Percentiles rank a stretch among this genome's conserved stretches.
phyloP scores from a whole-genome alignment of 2,797 vertebrate species.

The Pagetopsis macropterus region DNA sequence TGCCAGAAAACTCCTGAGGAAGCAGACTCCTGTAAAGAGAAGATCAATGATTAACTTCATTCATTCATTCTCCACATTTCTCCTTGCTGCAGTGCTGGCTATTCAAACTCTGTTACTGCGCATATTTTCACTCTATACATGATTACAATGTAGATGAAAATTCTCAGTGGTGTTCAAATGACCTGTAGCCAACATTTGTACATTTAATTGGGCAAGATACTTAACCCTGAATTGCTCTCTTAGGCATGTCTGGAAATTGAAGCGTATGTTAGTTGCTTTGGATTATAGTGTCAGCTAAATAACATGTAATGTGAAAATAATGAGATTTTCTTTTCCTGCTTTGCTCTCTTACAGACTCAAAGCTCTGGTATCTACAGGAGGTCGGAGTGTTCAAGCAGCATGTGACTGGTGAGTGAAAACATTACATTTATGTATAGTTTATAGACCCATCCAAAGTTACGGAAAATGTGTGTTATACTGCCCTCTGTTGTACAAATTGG shows the following conservation, averaged over 20 bases:
- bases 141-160: not conserved
- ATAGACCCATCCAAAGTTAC: not conserved
- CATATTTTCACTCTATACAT: not conserved
- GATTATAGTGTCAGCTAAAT: too few species aligned
- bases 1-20: conserved; percentile 21
- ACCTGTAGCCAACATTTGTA: too few species aligned
- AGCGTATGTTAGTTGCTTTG: too few species aligned
- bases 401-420: conserved; percentile 92
- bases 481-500: conserved; percentile 54
- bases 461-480: conserved; percentile 11
- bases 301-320: not conserved
- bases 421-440: not conserved
- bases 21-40: not conserved
- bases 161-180: not conserved
- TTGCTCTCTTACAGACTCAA: conserved; percentile 86
- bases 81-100: not conserved
- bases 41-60: not conserved
- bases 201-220: too few species aligned
- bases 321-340: conserved; percentile 11
- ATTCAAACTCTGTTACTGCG: not conserved
- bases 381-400: conserved; percentile 94
- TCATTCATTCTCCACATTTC: not conserved
- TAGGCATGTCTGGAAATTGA: too few species aligned
- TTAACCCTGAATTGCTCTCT: too few species aligned
- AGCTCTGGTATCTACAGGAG: conserved; percentile 94